phyloP scores from a whole-genome alignment of 2,113 vertebrate genomes.

The Empidonax alnorum region DNA sequence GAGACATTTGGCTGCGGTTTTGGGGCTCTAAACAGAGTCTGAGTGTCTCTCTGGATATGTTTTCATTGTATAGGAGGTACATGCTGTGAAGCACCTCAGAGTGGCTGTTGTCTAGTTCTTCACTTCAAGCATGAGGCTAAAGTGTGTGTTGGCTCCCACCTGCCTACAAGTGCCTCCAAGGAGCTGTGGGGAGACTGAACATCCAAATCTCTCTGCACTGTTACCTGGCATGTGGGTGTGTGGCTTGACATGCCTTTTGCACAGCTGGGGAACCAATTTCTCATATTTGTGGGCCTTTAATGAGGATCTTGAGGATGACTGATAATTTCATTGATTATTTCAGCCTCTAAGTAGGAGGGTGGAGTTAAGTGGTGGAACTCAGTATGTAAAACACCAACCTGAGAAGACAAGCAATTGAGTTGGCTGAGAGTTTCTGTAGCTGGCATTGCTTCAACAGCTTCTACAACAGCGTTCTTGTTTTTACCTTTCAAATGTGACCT shows the following conservation, averaged over 20 bases:
- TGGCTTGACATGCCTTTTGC: rapidly evolving
- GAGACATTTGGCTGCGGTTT: background rate
- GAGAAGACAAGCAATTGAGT: background rate
- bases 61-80: background rate
- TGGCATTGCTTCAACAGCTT: background rate
- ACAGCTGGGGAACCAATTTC: background rate
- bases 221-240: background rate
- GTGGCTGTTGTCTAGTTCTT: background rate
- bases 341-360: background rate
- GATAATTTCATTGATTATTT: background rate
- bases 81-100: background rate
- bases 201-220: background rate
- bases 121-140: background rate
- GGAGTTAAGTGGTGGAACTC: background rate
- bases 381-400: background rate
- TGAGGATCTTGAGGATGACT: background rate
- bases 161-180: background rate
- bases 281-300: background rate
- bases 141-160: background rate
- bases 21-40: background rate
- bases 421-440: background rate
- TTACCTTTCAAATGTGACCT: background rate
- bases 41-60: background rate
- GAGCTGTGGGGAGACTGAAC: background rate
- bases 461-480: background rate